Conservation (phyloP, 2,797 vertebrate genomes). For the Mycteria americana region DNA sequence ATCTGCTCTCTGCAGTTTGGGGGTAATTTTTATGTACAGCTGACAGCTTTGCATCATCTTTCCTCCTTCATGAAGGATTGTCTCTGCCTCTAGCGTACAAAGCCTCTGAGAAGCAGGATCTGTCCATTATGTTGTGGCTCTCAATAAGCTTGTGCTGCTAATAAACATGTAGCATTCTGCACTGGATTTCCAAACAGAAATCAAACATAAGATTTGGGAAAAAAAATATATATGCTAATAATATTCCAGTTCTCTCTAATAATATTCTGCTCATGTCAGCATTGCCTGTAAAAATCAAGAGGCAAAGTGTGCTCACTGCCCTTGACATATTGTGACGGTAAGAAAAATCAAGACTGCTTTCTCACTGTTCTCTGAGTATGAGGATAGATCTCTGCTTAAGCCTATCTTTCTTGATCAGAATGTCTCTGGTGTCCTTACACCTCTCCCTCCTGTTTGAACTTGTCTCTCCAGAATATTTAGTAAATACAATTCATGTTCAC, state of each 20-base stretch:
- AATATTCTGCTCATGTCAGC: constrained; percentile 34
- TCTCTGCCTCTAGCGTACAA: background rate
- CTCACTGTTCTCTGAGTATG: background rate
- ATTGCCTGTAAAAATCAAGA: constrained; percentile 63
- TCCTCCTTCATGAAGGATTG: constrained; percentile 13
- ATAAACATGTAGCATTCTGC: background rate
- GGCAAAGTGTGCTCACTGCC: constrained; percentile 25
- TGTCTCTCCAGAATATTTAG: constrained; percentile 57
- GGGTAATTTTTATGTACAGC: constrained; percentile 65
- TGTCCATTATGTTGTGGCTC: background rate
- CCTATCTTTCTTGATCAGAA: constrained; percentile 45
- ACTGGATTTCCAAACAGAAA: constrained; percentile 6
- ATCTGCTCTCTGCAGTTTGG: constrained; percentile 65
- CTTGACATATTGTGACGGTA: constrained; percentile 55
- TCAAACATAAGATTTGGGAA: background rate
- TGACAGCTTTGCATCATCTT: constrained; percentile 62
- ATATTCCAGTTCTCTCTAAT: constrained; percentile 12
- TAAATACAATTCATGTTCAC: constrained; percentile 57
- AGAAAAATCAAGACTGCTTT: constrained; percentile 64
- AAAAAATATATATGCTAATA: constrained; percentile 28
- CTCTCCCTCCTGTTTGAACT: constrained; percentile 50
- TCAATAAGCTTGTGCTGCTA: background rate
- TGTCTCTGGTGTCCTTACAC: background rate
- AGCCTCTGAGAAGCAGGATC: background rate
- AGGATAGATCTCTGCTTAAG: constrained; percentile 27